These are phyloP conservation scores for Tribolium castaneum DNA, from an alignment of 1,140 invertebrate species.

Conservation along the genomic window DNA sequence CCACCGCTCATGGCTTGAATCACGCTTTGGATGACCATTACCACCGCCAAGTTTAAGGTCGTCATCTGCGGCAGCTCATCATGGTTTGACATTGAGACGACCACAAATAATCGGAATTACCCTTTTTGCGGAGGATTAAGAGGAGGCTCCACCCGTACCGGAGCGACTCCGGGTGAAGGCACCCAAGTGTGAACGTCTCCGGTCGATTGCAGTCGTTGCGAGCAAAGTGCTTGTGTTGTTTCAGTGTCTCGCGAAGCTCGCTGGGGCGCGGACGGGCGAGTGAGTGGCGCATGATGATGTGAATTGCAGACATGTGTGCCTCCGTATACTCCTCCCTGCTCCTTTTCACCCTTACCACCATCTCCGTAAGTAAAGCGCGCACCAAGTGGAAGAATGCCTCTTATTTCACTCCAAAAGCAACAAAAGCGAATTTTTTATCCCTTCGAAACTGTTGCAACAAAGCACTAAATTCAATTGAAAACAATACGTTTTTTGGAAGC, in stretches of 20 bases:
- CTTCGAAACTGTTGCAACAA: too few species aligned
- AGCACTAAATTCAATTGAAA: too few species aligned
- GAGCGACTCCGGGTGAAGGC: constrained; percentile 33
- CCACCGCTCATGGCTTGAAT: too few species aligned
- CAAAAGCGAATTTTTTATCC: not conserved
- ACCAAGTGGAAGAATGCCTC: constrained; percentile 13
- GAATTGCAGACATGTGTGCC: constrained; percentile 51
- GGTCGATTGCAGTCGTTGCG: constrained; percentile 16
- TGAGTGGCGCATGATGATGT: constrained; percentile 52
- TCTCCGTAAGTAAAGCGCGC: constrained; percentile 45
- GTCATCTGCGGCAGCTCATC: not conserved
- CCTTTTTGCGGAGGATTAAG: not conserved
- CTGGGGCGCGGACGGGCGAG: constrained; percentile 49
- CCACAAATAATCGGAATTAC: constrained; percentile 18
- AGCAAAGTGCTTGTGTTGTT: constrained; percentile 16
- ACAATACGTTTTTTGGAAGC: too few species aligned
- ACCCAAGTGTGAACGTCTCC: constrained; percentile 32
- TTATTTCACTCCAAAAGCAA: not conserved
- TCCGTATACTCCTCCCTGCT: constrained; percentile 45
- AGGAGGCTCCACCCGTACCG: constrained; percentile 8
- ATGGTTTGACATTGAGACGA: constrained; percentile 11
- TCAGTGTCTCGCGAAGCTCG: constrained; percentile 51
- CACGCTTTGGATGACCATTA: not conserved
- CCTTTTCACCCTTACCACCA: constrained; percentile 39
- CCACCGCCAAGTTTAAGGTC: not conserved